Percentiles rank a stretch among this genome's conserved stretches.
phyloP scores from a whole-genome alignment of 2,888 invertebrate species.

The Troglohyphantes excavatus region DNA sequence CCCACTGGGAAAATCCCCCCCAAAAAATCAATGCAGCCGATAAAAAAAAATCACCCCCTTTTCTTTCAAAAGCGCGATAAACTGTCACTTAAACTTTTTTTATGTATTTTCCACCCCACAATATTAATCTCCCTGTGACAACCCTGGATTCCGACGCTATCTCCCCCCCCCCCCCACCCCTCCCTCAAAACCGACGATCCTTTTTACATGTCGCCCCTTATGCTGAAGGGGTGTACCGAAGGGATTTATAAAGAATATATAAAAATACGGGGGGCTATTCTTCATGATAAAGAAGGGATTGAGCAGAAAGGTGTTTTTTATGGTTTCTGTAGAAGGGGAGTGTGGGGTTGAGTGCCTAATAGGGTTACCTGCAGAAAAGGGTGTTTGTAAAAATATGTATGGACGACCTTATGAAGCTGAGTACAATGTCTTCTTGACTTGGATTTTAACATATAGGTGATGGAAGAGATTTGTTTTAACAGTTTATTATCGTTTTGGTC shows the following conservation, averaged over 20 bases:
- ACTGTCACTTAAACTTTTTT: slow-evolving; percentile 48
- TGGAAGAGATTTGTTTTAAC: no score
- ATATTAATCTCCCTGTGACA: slow-evolving; percentile 39
- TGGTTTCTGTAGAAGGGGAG: no score
- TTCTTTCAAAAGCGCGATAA: slow-evolving; percentile 21
- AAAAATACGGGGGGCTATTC: background rate
- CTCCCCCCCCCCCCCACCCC: background rate
- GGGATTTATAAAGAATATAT: slow-evolving; percentile 4
- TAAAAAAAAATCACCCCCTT: slow-evolving; percentile 12
- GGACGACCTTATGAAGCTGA: no score
- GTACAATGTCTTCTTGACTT: no score
- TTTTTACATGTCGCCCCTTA: slow-evolving; percentile 1
- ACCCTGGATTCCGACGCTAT: background rate
- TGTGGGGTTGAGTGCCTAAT: background rate
- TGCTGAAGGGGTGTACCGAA: background rate
- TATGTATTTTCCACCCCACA: slow-evolving; percentile 13
- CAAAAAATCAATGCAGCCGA: background rate
- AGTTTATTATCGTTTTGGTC: no score
- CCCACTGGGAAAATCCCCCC: background rate
- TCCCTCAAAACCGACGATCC: background rate
- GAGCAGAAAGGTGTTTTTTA: background rate
- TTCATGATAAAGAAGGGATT: slow-evolving; percentile 5
- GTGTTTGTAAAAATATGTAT: no score
- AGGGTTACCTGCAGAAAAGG: background rate
- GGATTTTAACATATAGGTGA: no score